These are phyloP conservation scores for Catajapyx aquilonaris DNA, from an alignment of 1,140 invertebrate species.

Conservation along the genomic window DNA sequence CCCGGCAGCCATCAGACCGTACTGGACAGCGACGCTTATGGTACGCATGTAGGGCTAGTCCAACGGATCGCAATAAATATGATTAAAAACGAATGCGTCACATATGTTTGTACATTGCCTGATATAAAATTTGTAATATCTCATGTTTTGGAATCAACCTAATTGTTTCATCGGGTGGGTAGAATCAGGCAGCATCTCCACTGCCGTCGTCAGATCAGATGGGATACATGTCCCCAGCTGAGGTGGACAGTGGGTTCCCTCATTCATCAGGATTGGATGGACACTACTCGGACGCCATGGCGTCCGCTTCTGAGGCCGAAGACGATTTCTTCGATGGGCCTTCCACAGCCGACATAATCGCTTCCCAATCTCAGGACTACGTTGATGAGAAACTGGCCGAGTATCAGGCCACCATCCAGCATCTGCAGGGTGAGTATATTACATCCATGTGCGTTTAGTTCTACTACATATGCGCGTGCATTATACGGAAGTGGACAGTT, in stretches of 20 bases:
- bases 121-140: neutral
- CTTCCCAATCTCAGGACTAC: conserved; percentile 80
- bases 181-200: conserved; percentile 34
- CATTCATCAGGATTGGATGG: conserved; percentile 7
- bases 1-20: neutral
- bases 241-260: conserved; percentile 12
- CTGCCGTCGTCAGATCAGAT: conserved; percentile 20
- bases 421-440: conserved; percentile 63
- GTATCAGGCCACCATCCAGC: conserved; percentile 75
- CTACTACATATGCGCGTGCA: no score
- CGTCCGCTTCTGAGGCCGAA: conserved; percentile 7
- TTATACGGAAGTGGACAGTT: no score
- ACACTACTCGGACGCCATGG: conserved; percentile 8
- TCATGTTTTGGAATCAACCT: neutral
- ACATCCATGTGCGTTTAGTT: no score
- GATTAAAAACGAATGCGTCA: neutral
- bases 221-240: conserved; percentile 7
- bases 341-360: conserved; percentile 75
- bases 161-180: neutral
- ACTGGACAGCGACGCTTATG: neutral
- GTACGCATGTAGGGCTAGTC: neutral
- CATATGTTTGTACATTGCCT: neutral
- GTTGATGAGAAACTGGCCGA: conserved; percentile 81
- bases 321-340: conserved; percentile 46
- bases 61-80: neutral